phyloP scores from a whole-genome alignment of 2,888 invertebrate species.

The Spicauda simplicius region DNA sequence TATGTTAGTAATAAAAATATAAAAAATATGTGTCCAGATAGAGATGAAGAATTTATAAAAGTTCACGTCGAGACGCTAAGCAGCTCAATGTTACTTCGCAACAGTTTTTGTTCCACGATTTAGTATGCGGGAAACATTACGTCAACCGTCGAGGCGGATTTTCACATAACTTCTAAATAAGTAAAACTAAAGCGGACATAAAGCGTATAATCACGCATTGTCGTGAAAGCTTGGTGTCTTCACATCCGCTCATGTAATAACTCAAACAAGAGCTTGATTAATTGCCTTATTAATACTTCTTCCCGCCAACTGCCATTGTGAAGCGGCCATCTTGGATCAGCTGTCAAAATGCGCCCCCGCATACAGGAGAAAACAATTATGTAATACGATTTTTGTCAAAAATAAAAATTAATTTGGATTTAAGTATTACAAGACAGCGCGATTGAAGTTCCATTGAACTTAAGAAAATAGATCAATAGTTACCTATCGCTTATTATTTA shows the following conservation, averaged over 20 bases:
- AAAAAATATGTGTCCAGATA: background rate
- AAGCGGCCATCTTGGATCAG: constrained; percentile 27
- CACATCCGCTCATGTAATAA: constrained; percentile 68
- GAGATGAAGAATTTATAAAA: background rate
- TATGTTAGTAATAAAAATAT: no score
- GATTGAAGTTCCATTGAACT: background rate
- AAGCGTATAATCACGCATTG: constrained; percentile 40
- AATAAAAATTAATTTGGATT: constrained; percentile 22
- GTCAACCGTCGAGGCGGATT: constrained; percentile 20
- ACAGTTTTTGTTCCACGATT: background rate
- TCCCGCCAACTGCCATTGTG: constrained; percentile 52
- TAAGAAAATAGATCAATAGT: background rate
- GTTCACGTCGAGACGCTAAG: background rate
- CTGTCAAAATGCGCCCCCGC: constrained; percentile 28
- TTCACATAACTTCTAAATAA: constrained; percentile 17
- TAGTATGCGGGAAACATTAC: constrained; percentile 16
- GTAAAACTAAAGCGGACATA: constrained; percentile 2
- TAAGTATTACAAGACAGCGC: background rate
- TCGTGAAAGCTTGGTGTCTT: constrained; percentile 47
- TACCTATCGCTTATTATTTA: no score
- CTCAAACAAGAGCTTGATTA: constrained; percentile 56
- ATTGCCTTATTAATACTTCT: constrained; percentile 60
- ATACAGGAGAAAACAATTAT: constrained; percentile 17
- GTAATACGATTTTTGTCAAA: constrained; percentile 8
- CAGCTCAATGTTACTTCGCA: background rate